Conservation (phyloP, 2,888 invertebrate species). For the Nephrotoma guestfalica region DNA sequence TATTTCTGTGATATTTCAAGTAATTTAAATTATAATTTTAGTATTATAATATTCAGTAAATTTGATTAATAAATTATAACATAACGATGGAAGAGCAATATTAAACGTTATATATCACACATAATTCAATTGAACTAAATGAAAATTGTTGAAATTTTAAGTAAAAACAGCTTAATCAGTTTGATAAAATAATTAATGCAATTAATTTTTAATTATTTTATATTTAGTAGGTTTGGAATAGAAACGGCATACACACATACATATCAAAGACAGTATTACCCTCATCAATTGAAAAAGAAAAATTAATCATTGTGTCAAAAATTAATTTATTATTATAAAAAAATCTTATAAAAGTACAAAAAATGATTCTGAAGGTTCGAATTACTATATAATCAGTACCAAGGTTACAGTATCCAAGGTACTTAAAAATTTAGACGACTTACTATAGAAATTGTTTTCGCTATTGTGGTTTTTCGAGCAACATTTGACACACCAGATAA, state of each 20-base stretch:
- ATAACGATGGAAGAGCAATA: neutral
- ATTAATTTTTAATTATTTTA: neutral
- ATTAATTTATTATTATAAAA: neutral
- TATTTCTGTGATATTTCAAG: too few species aligned
- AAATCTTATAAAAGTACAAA: neutral
- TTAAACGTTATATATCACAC: too few species aligned
- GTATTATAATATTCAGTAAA: neutral
- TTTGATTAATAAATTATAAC: neutral
- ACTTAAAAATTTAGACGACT: neutral
- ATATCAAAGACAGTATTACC: neutral
- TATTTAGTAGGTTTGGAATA: neutral
- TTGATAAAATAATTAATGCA: neutral
- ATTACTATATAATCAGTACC: neutral
- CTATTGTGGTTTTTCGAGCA: neutral
- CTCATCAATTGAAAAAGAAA: neutral
- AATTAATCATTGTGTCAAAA: neutral
- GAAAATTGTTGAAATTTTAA: too few species aligned
- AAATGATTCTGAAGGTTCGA: neutral
- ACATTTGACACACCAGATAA: neutral
- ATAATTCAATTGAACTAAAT: neutral
- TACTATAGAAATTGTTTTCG: neutral
- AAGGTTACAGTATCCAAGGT: neutral
- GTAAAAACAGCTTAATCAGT: neutral
- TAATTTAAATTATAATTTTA: neutral
- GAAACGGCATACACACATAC: neutral